phyloP scores from a whole-genome alignment of 2,797 vertebrate species.

The Ptychobarbus kaznakovi region DNA sequence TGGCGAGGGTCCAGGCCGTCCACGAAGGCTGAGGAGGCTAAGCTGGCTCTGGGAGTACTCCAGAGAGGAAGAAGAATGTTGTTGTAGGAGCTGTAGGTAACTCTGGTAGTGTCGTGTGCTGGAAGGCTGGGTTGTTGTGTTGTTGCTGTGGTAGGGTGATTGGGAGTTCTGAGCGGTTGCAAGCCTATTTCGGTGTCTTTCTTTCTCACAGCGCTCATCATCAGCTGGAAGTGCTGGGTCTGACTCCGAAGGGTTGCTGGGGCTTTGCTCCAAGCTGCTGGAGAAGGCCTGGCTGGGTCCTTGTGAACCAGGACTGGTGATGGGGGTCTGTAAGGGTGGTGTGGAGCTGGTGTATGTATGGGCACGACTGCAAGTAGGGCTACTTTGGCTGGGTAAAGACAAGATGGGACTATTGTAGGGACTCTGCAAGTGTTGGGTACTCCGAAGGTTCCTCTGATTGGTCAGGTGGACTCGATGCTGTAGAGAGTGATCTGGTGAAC shows the following conservation, averaged over 20 bases:
- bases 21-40: slow-evolving; percentile 88
- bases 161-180: slow-evolving; percentile 58
- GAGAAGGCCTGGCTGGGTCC: slow-evolving; percentile 61
- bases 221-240: slow-evolving; percentile 81
- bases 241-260: slow-evolving; percentile 78
- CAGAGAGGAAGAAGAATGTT: slow-evolving; percentile 91
- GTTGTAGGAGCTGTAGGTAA: slow-evolving; percentile 95
- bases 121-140: slow-evolving; percentile 82
- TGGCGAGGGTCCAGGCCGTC: slow-evolving; percentile 75
- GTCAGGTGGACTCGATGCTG: slow-evolving; percentile 87
- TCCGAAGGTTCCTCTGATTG: slow-evolving; percentile 90
- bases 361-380: slow-evolving; percentile 45
- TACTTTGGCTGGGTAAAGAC: slow-evolving; percentile 66
- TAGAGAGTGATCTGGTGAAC: slow-evolving; percentile 86
- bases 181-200: slow-evolving; percentile 64
- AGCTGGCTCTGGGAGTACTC: slow-evolving; percentile 96
- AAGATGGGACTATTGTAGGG: slow-evolving; percentile 36
- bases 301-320: slow-evolving; percentile 67
- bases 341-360: slow-evolving; percentile 68
- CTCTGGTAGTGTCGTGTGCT: slow-evolving; percentile 89
- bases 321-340: slow-evolving; percentile 61
- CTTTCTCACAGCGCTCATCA: slow-evolving; percentile 80
- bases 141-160: slow-evolving; percentile 87
- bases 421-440: slow-evolving; percentile 60
- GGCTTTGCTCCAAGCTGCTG: slow-evolving; percentile 80